Conservation (phyloP, 2,888 invertebrate genomes). For the Conchocele bisecta region DNA sequence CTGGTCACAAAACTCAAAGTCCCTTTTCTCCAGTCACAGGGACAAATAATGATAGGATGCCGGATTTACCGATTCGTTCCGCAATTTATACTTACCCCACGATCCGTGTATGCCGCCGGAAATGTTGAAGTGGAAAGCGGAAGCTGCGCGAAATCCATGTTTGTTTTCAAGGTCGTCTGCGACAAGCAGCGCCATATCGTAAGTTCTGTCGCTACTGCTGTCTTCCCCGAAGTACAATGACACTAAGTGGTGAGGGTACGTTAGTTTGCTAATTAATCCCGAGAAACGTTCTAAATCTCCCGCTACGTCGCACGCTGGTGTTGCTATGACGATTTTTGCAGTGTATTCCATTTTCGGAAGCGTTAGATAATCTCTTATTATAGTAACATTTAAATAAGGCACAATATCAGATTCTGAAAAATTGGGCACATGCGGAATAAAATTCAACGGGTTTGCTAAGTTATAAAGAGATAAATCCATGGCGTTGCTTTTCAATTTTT, state of each 20-base stretch:
- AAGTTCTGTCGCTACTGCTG: constrained; percentile 74
- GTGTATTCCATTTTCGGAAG: constrained; percentile 48
- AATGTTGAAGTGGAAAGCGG: constrained; percentile 69
- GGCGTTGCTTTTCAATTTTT: not conserved
- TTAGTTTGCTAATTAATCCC: constrained; percentile 65
- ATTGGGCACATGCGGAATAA: constrained; percentile 66
- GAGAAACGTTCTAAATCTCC: constrained; percentile 64
- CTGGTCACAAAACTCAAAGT: no score
- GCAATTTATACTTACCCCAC: no score
- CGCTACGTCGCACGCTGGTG: constrained; percentile 75
- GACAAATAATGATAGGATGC: no score
- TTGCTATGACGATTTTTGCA: constrained; percentile 71
- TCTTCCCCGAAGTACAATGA: constrained; percentile 79
- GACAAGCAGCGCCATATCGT: constrained; percentile 60
- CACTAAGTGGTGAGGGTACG: constrained; percentile 75
- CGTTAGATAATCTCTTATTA: constrained; percentile 50
- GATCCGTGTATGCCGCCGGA: constrained; percentile 60
- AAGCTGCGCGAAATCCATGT: constrained; percentile 63
- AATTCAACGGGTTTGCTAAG: constrained; percentile 31
- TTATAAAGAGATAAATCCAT: not conserved
- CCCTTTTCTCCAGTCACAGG: no score
- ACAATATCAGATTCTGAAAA: constrained; percentile 65
- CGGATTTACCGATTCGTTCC: no score
- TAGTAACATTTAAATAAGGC: constrained; percentile 45
- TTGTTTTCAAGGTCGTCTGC: constrained; percentile 59